These are phyloP conservation scores for Anaspis maculata DNA, from an alignment of 2,888 invertebrate species.

Conservation along the genomic window DNA sequence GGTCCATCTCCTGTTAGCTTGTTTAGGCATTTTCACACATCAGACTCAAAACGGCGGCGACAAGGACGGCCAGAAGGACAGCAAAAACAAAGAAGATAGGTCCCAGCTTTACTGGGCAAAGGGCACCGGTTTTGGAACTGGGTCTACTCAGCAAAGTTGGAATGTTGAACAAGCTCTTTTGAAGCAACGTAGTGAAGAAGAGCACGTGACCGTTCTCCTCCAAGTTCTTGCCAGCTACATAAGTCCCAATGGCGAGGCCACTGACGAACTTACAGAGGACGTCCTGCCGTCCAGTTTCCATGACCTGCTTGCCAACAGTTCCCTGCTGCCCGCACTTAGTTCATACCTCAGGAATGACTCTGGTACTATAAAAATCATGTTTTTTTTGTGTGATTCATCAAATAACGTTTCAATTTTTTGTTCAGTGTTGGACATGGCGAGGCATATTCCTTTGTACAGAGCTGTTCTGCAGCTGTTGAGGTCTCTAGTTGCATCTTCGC, in stretches of 20 bases:
- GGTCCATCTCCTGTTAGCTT: slow-evolving; percentile 75
- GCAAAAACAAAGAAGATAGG: slow-evolving; percentile 38
- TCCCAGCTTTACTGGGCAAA: slow-evolving; percentile 90
- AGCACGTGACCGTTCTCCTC: slow-evolving; percentile 70
- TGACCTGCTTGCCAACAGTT: slow-evolving; percentile 71
- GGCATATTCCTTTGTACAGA: slow-evolving; percentile 88
- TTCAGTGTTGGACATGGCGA: slow-evolving; percentile 89
- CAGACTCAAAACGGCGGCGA: slow-evolving; percentile 49
- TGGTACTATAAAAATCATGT: too few species aligned
- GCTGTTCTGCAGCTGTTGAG: slow-evolving; percentile 75
- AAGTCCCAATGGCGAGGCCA: slow-evolving; percentile 57
- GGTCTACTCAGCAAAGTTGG: slow-evolving; percentile 93
- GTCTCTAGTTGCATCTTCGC: slow-evolving; percentile 59
- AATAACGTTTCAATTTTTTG: slow-evolving; percentile 1
- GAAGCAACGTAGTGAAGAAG: slow-evolving; percentile 84
- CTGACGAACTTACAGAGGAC: slow-evolving; percentile 41
- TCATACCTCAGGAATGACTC: slow-evolving; percentile 92
- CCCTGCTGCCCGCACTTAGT: slow-evolving; percentile 78
- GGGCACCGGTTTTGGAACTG: slow-evolving; percentile 94
- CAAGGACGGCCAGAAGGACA: slow-evolving; percentile 33
- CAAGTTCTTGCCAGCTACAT: slow-evolving; percentile 83
- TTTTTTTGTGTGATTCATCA: slow-evolving; percentile 9
- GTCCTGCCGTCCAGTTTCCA: slow-evolving; percentile 62
- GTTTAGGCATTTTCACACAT: slow-evolving; percentile 83
- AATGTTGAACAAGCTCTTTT: slow-evolving; percentile 91